A percentile compares a stretch with the other conserved stretches of the same genome.
phyloP scores from a whole-genome alignment of 1,140 invertebrate genomes.

The silkworm (Bombyx mori) region DNA sequence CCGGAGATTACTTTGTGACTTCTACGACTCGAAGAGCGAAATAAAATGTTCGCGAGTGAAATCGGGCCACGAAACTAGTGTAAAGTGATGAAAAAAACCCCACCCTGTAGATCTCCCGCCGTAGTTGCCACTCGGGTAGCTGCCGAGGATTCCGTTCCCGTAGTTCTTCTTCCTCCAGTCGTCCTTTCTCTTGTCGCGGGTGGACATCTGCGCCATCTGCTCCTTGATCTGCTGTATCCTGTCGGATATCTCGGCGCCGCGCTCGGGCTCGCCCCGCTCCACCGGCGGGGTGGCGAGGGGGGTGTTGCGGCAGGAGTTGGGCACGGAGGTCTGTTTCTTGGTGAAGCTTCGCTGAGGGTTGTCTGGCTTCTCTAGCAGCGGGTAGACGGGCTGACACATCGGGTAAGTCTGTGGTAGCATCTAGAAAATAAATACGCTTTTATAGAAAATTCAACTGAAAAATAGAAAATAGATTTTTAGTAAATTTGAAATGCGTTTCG shows the following conservation, averaged over 20 bases:
- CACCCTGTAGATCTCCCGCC: conserved; percentile 29
- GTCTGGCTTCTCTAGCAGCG: conserved; percentile 22
- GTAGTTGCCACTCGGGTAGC: conserved; percentile 28
- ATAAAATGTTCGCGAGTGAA: too few relatives aligned
- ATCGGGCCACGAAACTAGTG: too few relatives aligned
- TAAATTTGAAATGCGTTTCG: too few relatives aligned
- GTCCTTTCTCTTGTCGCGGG: conserved; percentile 17
- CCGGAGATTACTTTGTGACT: too few relatives aligned
- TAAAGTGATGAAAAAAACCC: conserved; percentile 6
- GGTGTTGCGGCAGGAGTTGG: conserved; percentile 25
- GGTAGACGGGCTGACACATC: conserved; percentile 38
- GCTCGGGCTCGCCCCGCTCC: conserved; percentile 7
- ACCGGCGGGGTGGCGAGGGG: conserved; percentile 19
- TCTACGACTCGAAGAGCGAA: too few relatives aligned
- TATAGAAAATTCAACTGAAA: too few relatives aligned
- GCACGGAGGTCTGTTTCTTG: conserved; percentile 19
- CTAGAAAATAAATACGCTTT: conserved; percentile 13
- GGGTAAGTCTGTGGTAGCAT: conserved; percentile 41
- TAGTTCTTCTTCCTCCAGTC: conserved; percentile 32
- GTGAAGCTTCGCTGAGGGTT: conserved; percentile 8
- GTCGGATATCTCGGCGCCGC: conserved; percentile 21
- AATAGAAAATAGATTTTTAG: too few relatives aligned
- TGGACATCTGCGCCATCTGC: conserved; percentile 37
- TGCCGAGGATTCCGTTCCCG: conserved; percentile 43
- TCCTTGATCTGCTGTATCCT: conserved; percentile 54